These are phyloP conservation scores for Lycodopsis pacificus DNA, from an alignment of 2,797 vertebrate genomes.

Conservation along the genomic window DNA sequence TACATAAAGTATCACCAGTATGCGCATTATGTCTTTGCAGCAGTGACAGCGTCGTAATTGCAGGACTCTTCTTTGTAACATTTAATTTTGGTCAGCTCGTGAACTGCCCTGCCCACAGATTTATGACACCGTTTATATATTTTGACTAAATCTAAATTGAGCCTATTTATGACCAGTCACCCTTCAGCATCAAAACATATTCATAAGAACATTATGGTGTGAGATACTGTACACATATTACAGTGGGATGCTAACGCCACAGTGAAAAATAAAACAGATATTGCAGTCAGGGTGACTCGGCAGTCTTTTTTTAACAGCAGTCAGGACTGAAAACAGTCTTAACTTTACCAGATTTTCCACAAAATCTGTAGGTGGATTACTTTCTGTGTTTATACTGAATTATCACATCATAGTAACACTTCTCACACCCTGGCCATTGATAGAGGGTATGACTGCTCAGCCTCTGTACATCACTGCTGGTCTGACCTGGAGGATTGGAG, in stretches of 20 bases:
- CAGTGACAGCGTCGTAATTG: neutral
- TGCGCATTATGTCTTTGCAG: neutral
- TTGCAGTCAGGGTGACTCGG: conserved; percentile 3
- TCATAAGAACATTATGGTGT: neutral
- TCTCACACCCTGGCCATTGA: conserved; percentile 57
- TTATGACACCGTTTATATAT: neutral
- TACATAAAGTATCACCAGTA: conserved; percentile 67
- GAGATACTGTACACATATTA: neutral
- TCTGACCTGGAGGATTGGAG: conserved; percentile 94
- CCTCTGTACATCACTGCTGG: conserved; percentile 8
- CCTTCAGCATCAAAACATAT: neutral
- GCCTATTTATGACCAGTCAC: neutral
- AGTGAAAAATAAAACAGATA: neutral
- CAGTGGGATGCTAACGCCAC: neutral
- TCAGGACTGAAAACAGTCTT: conserved; percentile 5
- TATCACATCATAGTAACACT: conserved; percentile 39
- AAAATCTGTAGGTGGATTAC: conserved; percentile 21
- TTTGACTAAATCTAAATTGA: neutral
- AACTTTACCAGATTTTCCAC: conserved; percentile 2
- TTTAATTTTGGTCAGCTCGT: neutral
- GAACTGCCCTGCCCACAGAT: neutral
- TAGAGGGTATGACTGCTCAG: conserved; percentile 12
- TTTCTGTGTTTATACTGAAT: conserved; percentile 22
- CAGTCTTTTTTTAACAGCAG: neutral
- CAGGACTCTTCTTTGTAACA: neutral